phyloP scores from a whole-genome alignment of 2,113 vertebrate genomes.

The Bufo gargarizans region DNA sequence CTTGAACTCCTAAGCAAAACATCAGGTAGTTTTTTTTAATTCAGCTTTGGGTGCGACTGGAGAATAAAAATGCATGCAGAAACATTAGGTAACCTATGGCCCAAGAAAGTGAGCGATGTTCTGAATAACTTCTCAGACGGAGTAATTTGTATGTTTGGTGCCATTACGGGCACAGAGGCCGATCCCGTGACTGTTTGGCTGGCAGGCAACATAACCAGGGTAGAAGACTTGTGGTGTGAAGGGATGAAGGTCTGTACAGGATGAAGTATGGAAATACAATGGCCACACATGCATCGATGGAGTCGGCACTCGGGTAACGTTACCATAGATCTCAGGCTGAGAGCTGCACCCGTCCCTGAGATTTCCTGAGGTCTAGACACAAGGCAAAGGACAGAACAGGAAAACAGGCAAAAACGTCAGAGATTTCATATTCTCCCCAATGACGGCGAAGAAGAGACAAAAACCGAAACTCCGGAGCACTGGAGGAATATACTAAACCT shows the following conservation, averaged over 20 bases:
- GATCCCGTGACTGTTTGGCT: no score
- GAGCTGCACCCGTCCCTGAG: constrained; percentile 75
- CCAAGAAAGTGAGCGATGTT: no score
- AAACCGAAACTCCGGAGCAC: background rate
- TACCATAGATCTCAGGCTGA: constrained; percentile 75
- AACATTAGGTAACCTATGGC: no score
- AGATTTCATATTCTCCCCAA: background rate
- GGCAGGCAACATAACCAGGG: background rate
- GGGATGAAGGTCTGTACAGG: background rate
- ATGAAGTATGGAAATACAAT: background rate
- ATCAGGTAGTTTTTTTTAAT: no score
- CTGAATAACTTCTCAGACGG: no score
- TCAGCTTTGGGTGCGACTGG: no score
- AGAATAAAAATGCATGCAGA: no score
- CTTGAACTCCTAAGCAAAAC: no score
- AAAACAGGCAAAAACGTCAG: constrained; percentile 62
- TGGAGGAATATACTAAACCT: no score
- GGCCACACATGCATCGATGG: constrained; percentile 39
- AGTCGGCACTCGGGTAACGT: constrained; percentile 72
- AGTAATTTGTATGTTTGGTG: no score
- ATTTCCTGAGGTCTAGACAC: constrained; percentile 74
- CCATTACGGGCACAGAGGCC: no score
- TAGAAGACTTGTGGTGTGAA: background rate
- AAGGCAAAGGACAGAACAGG: constrained; percentile 68
- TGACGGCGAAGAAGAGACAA: background rate